phyloP scores from a whole-genome alignment of 2,888 invertebrate genomes.

The Epinotia demarniana region DNA sequence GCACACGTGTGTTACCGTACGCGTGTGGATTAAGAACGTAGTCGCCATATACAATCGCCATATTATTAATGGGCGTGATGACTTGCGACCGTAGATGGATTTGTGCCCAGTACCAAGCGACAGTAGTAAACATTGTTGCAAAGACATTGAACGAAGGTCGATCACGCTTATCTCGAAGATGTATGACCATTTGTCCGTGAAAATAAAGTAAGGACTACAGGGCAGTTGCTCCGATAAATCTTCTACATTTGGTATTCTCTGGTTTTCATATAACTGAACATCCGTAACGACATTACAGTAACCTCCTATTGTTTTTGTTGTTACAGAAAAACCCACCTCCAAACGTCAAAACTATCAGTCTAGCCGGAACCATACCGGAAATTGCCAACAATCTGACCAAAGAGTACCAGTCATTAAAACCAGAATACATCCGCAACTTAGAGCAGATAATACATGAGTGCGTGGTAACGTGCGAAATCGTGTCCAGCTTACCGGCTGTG shows the following conservation, averaged over 20 bases:
- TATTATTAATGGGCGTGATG: no score
- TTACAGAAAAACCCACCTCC: conserved; percentile 76
- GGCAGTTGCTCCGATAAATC: background rate
- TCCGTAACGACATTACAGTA: no score
- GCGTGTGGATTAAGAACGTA: no score
- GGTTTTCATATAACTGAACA: no score
- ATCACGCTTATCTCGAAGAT: background rate
- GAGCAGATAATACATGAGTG: conserved; percentile 80
- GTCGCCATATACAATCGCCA: no score
- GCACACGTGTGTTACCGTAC: no score
- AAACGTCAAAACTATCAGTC: conserved; percentile 76
- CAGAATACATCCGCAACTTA: conserved; percentile 71
- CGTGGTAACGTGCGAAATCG: conserved; percentile 75
- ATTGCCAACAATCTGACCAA: conserved; percentile 74
- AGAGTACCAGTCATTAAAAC: conserved; percentile 67
- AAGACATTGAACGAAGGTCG: no score
- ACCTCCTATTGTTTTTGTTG: conserved; percentile 31
- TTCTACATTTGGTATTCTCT: background rate
- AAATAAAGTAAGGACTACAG: background rate
- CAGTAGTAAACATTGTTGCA: no score
- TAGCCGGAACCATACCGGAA: conserved; percentile 80
- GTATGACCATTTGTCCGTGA: background rate
- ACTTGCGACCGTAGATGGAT: no score
- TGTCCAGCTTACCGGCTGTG: conserved; percentile 71
- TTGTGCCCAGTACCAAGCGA: no score